A percentile compares a stretch with the other conserved stretches of the same genome.
phyloP scores from a whole-genome alignment of 2,113 vertebrate species.

The Siniperca chuatsi region DNA sequence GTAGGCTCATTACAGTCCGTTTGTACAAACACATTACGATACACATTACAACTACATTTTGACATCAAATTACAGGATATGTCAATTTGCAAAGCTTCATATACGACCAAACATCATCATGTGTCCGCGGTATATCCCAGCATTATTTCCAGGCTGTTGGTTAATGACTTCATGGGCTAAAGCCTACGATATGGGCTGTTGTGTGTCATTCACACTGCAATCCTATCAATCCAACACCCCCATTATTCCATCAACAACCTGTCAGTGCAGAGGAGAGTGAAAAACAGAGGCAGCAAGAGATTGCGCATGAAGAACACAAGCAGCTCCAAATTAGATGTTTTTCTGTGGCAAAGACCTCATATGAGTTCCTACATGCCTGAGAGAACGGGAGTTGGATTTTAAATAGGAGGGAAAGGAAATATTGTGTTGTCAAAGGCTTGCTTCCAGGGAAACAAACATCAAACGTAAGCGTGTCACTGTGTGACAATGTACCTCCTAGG shows the following conservation, averaged over 20 bases:
- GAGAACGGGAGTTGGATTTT: conserved; percentile 49
- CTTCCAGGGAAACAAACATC: conserved; percentile 71
- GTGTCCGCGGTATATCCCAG: neutral
- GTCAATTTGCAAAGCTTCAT: conserved; percentile 20
- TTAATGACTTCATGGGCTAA: conserved; percentile 25
- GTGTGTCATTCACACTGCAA: conserved; percentile 46
- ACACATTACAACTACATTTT: conserved; percentile 36
- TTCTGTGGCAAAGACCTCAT: conserved; percentile 15
- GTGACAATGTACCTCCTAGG: conserved; percentile 58
- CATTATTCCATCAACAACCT: conserved; percentile 62
- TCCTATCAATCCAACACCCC: conserved; percentile 49
- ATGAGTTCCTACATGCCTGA: conserved; percentile 27
- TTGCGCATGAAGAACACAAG: conserved; percentile 13
- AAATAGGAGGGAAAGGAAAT: conserved; percentile 44
- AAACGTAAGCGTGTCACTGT: conserved; percentile 33
- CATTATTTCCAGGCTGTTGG: conserved; percentile 22
- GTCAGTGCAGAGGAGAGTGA: conserved; percentile 42
- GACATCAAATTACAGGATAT: conserved; percentile 43
- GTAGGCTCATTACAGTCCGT: conserved; percentile 35
- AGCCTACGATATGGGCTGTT: conserved; percentile 15
- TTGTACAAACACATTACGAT: conserved; percentile 48
- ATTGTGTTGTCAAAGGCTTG: conserved; percentile 53
- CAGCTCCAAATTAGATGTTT: conserved; percentile 48
- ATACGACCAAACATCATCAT: neutral
- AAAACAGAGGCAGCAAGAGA: conserved; percentile 36